Evolutionary conservation across 1,140 invertebrate genomes (phyloP).

Genomic region (Drosophila parvula): DNA sequence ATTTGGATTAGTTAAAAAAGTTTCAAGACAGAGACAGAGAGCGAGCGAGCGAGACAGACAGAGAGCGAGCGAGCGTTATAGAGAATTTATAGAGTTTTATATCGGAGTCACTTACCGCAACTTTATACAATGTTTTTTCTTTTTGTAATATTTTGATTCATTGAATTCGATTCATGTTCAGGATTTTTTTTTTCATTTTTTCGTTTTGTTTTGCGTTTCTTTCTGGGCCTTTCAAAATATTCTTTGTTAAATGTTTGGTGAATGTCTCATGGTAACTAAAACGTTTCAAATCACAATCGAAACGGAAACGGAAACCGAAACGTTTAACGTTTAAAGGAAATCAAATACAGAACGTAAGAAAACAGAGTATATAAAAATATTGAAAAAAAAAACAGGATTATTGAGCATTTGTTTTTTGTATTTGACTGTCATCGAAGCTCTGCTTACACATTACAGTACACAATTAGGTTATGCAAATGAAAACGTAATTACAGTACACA

Average conservation of each 20-base stretch:
- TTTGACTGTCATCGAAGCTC: conserved; percentile 81
- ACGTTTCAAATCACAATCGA: conserved; percentile 14
- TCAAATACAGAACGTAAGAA: conserved; percentile 4
- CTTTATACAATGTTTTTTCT: conserved; percentile 36
- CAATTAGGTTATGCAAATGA: conserved; percentile 65
- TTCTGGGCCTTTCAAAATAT: conserved; percentile 64
- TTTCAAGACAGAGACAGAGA: conserved; percentile 64
- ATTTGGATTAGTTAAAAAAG: conserved; percentile 49
- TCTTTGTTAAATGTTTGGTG: conserved; percentile 58
- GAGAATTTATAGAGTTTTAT: conserved; percentile 50
- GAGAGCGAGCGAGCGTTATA: conserved; percentile 59
- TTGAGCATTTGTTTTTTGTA: conserved; percentile 67
- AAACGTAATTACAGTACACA: conserved; percentile 63
- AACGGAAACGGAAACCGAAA: conserved; percentile 5
- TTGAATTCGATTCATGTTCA: conserved; percentile 51
- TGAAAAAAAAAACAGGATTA: conserved; percentile 41
- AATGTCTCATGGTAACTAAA: conserved; percentile 51
- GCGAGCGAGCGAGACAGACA: conserved; percentile 64
- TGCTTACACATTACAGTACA: conserved; percentile 82
- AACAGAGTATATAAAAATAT: conserved; percentile 23
- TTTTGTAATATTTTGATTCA: conserved; percentile 48
- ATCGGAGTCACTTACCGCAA: conserved; percentile 77
- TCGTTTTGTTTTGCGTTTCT: conserved; percentile 30
- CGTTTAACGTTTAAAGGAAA: conserved; percentile 1
- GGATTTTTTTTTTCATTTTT: conserved; percentile 28